Evolutionary conservation across 1,140 invertebrate species (phyloP).

Genomic region (Linepithema humile): DNA sequence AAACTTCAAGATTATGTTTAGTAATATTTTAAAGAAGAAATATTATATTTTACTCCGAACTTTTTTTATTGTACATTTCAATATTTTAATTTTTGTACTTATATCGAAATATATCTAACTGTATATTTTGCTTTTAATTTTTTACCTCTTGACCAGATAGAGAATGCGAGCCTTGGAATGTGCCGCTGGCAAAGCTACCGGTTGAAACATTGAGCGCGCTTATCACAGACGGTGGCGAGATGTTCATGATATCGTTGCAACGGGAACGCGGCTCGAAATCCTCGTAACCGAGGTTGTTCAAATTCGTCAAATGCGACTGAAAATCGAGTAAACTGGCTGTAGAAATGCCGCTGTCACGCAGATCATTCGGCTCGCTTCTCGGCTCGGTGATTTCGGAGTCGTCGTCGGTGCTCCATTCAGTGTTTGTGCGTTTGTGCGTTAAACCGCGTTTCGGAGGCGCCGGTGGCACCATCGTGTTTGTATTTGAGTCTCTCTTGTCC

Average conservation of each 20-base stretch:
- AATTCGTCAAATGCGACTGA: slow-evolving; percentile 84
- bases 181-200: slow-evolving; percentile 76
- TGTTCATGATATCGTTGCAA: slow-evolving; percentile 83
- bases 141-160: slow-evolving; percentile 80
- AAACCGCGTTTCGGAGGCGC: slow-evolving; percentile 86
- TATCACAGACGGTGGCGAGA: slow-evolving; percentile 82
- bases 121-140: not conserved
- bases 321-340: slow-evolving; percentile 83
- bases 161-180: slow-evolving; percentile 82
- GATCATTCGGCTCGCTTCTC: slow-evolving; percentile 81
- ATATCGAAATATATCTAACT: not conserved
- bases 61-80: not conserved
- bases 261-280: slow-evolving; percentile 85
- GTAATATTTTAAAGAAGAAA: too few species aligned
- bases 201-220: slow-evolving; percentile 79
- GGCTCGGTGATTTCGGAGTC: slow-evolving; percentile 73
- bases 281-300: slow-evolving; percentile 86
- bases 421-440: slow-evolving; percentile 82
- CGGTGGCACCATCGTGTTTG: slow-evolving; percentile 83
- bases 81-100: slow-evolving; percentile 7
- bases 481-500: slow-evolving; percentile 84
- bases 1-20: too few species aligned
- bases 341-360: slow-evolving; percentile 86
- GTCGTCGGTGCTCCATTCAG: slow-evolving; percentile 81
- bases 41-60: too few species aligned